Evolutionary conservation across 2,797 vertebrate genomes (phyloP).

Genomic region (Salarias fasciatus): DNA sequence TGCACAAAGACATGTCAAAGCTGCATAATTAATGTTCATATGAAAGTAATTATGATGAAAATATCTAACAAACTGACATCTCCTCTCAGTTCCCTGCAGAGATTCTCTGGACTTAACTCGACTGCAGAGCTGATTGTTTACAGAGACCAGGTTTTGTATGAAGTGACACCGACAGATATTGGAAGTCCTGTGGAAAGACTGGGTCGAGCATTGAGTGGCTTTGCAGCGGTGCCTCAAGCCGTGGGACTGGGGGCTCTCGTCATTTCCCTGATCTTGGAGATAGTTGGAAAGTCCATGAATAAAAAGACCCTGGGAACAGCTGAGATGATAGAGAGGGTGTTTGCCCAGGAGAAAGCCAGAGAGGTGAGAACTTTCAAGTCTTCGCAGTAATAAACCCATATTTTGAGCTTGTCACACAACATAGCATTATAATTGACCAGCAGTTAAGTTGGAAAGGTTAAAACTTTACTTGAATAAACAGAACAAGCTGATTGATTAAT

Average conservation of each 20-base stretch:
- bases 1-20: too few relatives aligned
- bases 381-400: too few relatives aligned
- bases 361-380: too few relatives aligned
- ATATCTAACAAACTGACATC: too few relatives aligned
- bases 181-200: background rate
- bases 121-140: background rate
- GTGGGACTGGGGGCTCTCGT: slow-evolving; percentile 3
- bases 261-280: slow-evolving; percentile 2
- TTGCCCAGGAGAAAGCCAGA: background rate
- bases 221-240: background rate
- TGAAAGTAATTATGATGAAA: too few relatives aligned
- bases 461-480: too few relatives aligned
- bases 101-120: slow-evolving; percentile 12
- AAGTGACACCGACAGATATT: background rate
- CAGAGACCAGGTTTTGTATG: background rate
- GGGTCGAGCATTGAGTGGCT: background rate
- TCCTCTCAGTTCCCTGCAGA: background rate
- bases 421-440: too few relatives aligned
- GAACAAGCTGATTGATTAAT: too few relatives aligned
- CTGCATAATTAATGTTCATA: too few relatives aligned
- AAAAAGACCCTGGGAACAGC: slow-evolving; percentile 4
- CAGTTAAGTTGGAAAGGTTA: too few relatives aligned
- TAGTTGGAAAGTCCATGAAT: background rate
- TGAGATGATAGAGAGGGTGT: background rate
- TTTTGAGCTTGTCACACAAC: too few relatives aligned